Percentiles rank a stretch among this genome's conserved stretches.
These are phyloP conservation scores for Protodeltote pygarga DNA, from an alignment of 2,888 invertebrate species.

Conservation along the genomic window DNA sequence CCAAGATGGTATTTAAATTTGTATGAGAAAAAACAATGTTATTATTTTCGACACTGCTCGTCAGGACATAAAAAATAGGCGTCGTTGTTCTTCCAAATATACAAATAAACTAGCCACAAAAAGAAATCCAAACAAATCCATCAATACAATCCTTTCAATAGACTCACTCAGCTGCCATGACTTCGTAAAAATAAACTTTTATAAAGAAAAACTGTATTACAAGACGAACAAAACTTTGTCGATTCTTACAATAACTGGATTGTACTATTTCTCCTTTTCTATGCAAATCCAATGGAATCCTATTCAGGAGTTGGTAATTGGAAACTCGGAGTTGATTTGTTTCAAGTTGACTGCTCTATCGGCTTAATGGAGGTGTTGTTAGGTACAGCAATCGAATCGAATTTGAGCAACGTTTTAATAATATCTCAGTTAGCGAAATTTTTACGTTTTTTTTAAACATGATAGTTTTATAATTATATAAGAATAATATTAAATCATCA, in stretches of 20 bases:
- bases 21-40: too few relatives aligned
- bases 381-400: background rate
- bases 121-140: too few relatives aligned
- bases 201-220: conserved; percentile 22
- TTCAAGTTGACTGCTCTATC: background rate
- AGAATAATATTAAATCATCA: too few relatives aligned
- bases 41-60: too few relatives aligned
- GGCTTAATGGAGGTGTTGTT: background rate
- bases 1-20: too few relatives aligned
- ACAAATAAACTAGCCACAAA: too few relatives aligned
- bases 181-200: conserved; percentile 6
- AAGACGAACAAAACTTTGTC: conserved; percentile 18
- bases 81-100: too few relatives aligned
- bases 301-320: conserved; percentile 27
- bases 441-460: too few relatives aligned
- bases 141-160: background rate
- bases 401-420: too few relatives aligned
- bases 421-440: too few relatives aligned
- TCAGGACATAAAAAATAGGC: too few relatives aligned
- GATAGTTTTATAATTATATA: too few relatives aligned
- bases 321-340: conserved; percentile 5
- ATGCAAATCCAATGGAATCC: conserved; percentile 14
- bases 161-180: conserved; percentile 2
- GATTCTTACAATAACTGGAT: conserved; percentile 11
- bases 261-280: conserved; percentile 20